A percentile compares a stretch with the other conserved stretches of the same genome.
phyloP scores from a whole-genome alignment of 2,888 invertebrate species.

The Perdita meconis region DNA sequence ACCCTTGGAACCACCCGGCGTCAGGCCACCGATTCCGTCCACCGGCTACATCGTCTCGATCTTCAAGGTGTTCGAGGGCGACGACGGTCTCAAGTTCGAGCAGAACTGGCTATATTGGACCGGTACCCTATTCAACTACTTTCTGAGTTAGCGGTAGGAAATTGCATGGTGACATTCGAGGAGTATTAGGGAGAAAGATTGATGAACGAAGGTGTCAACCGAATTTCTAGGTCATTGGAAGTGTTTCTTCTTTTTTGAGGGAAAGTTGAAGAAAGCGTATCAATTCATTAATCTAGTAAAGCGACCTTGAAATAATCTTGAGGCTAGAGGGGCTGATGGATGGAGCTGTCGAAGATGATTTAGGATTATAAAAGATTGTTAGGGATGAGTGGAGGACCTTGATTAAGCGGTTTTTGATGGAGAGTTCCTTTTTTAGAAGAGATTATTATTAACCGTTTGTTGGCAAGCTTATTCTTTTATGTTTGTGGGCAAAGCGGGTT shows the following conservation, averaged over 20 bases:
- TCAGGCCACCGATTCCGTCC: conserved; percentile 91
- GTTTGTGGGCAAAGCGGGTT: too few relatives aligned
- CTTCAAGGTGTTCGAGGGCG: conserved; percentile 97
- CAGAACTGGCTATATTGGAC: conserved; percentile 98
- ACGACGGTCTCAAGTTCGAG: conserved; percentile 96
- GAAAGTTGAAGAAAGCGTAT: neutral
- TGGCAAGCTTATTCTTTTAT: too few relatives aligned
- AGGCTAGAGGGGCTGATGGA: too few relatives aligned
- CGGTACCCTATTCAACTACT: conserved; percentile 79
- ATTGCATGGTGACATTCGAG: neutral
- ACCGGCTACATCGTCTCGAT: conserved; percentile 97
- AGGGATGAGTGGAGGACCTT: too few relatives aligned
- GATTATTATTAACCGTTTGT: too few relatives aligned
- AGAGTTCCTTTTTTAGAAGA: too few relatives aligned
- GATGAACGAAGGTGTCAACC: neutral
- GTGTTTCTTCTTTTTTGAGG: neutral
- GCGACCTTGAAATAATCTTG: neutral
- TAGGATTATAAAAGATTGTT: too few relatives aligned
- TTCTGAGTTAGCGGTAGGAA: neutral
- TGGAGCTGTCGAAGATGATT: too few relatives aligned
- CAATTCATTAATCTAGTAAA: neutral
- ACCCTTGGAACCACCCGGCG: conserved; percentile 91
- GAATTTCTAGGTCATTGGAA: neutral
- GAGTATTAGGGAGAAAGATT: neutral
- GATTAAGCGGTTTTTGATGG: too few relatives aligned